These are phyloP conservation scores for Cebidichthys violaceus DNA, from an alignment of 2,113 vertebrate species.

Conservation along the genomic window DNA sequence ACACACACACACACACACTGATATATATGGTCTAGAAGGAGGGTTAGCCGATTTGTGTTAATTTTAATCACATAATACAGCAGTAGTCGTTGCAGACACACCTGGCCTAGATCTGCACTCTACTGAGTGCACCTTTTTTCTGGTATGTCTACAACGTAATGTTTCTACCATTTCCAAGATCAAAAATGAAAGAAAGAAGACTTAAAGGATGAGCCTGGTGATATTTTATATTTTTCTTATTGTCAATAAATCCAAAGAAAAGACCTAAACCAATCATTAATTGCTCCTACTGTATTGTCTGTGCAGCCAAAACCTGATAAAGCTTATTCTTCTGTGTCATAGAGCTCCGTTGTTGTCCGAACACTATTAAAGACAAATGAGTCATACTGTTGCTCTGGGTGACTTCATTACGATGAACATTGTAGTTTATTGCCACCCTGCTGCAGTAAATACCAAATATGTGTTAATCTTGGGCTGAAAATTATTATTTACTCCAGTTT, in stretches of 20 bases:
- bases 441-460: background rate
- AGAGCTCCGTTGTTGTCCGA: background rate
- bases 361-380: background rate
- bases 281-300: too few relatives aligned
- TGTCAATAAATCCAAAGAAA: background rate
- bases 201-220: background rate
- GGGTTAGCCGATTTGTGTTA: too few relatives aligned
- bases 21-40: too few relatives aligned
- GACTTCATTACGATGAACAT: background rate
- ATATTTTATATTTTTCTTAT: background rate
- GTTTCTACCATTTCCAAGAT: too few relatives aligned
- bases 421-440: background rate
- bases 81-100: too few relatives aligned
- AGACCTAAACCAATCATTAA: too few relatives aligned
- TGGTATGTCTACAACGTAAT: too few relatives aligned
- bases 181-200: background rate
- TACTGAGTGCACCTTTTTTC: too few relatives aligned
- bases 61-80: too few relatives aligned
- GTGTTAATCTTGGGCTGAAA: background rate
- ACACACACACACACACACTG: too few relatives aligned
- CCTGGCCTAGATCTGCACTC: too few relatives aligned
- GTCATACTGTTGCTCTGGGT: background rate
- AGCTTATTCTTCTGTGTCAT: background rate
- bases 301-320: too few relatives aligned
- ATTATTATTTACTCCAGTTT: background rate